Base-by-base conservation (phyloP, 2,113 vertebrate species). In the Lophochroa leadbeateri region DNA sequence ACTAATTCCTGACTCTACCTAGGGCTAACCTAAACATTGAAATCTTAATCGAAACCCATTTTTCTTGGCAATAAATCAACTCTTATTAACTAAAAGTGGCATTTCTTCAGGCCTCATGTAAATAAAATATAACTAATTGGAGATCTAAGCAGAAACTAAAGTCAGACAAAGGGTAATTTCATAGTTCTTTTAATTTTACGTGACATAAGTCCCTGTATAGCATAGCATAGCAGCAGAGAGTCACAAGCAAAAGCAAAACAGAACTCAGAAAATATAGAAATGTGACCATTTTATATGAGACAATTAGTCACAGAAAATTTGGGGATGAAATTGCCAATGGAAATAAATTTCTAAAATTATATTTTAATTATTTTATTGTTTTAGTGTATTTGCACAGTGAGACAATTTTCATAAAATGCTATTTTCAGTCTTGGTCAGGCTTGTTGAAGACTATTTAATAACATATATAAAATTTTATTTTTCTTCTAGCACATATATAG, bases 111-210 rank as follows among this genome's bases (percentile, higher is more conserved):
- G 33, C 3, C 1, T 35, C 8, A 27, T 24, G 18, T 67, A 86
- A 95, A 78, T 81, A 88, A 88, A 90, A 88, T 49, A 90, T 61
- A 93, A 69, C 25, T 67, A 82, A 78, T 75, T 71, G 21, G 55
- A 65, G 43, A 75, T 83, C 55, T 77, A 77, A 97, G 43, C 4
- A 63, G 37, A 94, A 92, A 70, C 20, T 70, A 7, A 61, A 80
- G 12, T 46, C 25, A 80, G 20, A 70, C 6, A 86, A 63, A 77
- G 41, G 21, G 6, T 11, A 68, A 3, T 53, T 47, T 72, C 64
- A 11, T 11, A 50, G 13, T 61, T 83, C 10, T 76, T 80, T 82
- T 88, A 64, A 80, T 82, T 21, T 67, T 28, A 53, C 70, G 7
- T 69, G 53, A 63, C 46, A 10, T 61, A 68, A 65, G 2, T 23